phyloP scores from a whole-genome alignment of 2,888 invertebrate genomes.

The Entomobrya proxima region DNA sequence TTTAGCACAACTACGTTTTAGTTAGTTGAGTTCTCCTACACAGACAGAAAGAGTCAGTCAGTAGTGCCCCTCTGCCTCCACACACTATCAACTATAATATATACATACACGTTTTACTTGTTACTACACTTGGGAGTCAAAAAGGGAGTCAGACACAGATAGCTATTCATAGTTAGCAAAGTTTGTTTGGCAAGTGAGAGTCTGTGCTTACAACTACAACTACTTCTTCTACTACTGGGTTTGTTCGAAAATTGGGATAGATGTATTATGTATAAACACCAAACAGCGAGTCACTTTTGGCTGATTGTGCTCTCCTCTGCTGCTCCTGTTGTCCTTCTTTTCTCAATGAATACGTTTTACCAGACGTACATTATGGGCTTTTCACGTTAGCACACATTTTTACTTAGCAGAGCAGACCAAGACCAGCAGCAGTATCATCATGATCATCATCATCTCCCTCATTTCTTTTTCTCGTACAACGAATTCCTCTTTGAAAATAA shows the following conservation, averaged over 20 bases:
- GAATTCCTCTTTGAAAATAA: constrained; percentile 38
- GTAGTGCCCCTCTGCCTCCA: background rate
- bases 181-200: constrained; percentile 40
- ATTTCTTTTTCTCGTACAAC: background rate
- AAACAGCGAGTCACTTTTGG: constrained; percentile 63
- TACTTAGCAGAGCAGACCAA: too few species aligned
- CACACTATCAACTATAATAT: background rate
- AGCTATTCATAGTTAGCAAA: constrained; percentile 50
- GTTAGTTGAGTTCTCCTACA: constrained; percentile 37
- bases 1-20: constrained; percentile 61
- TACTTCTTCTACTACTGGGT: constrained; percentile 23
- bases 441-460: background rate
- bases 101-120: background rate
- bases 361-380: constrained; percentile 5
- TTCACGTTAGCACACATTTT: background rate
- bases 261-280: constrained; percentile 64
- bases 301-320: constrained; percentile 52
- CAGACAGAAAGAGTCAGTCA: too few species aligned
- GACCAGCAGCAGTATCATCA: constrained; percentile 3
- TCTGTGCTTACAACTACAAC: constrained; percentile 26
- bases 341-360: constrained; percentile 59
- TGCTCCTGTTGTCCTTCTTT: constrained; percentile 56
- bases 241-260: constrained; percentile 54
- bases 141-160: background rate
- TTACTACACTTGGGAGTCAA: constrained; percentile 18